phyloP scores from a whole-genome alignment of 1,140 invertebrate genomes.

The Nixonia krombeini region DNA sequence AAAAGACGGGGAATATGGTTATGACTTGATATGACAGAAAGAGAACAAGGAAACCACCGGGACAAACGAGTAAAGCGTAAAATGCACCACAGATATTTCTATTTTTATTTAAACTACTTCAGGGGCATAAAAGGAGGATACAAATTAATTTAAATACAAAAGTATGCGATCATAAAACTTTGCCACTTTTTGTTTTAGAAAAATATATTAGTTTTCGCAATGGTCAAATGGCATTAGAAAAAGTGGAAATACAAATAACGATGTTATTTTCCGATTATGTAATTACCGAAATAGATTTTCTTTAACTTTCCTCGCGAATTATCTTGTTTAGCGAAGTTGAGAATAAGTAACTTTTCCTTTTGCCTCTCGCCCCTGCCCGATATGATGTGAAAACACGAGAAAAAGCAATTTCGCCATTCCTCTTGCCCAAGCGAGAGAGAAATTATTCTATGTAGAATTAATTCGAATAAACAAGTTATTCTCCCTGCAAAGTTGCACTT shows the following conservation, averaged over 20 bases:
- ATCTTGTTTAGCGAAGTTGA: slow-evolving; percentile 18
- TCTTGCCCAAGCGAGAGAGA: slow-evolving; percentile 16
- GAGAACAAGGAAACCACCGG: neutral
- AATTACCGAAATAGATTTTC: too few relatives aligned
- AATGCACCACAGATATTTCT: too few relatives aligned
- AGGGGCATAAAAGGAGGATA: too few relatives aligned
- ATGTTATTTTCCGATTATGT: too few relatives aligned
- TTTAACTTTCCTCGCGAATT: slow-evolving; percentile 11
- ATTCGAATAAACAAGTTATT: slow-evolving; percentile 48
- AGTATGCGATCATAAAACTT: too few relatives aligned
- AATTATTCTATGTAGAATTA: slow-evolving; percentile 33
- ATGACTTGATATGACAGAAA: slow-evolving; percentile 13
- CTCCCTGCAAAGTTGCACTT: slow-evolving; percentile 28
- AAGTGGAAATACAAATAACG: too few relatives aligned
- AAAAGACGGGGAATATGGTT: slow-evolving; percentile 29
- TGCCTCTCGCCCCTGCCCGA: neutral
- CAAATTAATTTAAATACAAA: too few relatives aligned
- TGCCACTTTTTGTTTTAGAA: too few relatives aligned
- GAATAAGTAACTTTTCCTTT: slow-evolving; percentile 15
- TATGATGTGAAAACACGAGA: slow-evolving; percentile 10
- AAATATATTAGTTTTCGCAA: too few relatives aligned
- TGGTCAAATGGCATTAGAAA: too few relatives aligned
- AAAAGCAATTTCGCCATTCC: slow-evolving; percentile 27
- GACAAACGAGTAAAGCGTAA: too few relatives aligned
- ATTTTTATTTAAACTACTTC: too few relatives aligned